Evolutionary conservation across 2,113 vertebrate species (phyloP).

Genomic region (Rostratula benghalensis): DNA sequence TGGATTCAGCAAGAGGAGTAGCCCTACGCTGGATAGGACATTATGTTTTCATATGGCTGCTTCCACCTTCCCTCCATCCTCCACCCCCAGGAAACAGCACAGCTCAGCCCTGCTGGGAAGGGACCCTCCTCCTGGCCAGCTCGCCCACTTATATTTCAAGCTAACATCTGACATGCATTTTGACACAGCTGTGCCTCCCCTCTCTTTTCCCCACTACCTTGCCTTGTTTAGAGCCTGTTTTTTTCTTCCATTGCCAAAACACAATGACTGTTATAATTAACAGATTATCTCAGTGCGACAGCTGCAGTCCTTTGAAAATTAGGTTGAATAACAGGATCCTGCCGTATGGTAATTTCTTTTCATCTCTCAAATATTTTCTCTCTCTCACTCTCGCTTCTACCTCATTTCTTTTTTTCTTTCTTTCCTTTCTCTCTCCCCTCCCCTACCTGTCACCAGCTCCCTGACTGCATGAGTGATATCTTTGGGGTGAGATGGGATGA

Average conservation of each 20-base stretch:
- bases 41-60: background rate
- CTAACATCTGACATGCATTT: slow-evolving; percentile 47
- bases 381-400: slow-evolving; percentile 39
- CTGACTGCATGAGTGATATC: slow-evolving; percentile 23
- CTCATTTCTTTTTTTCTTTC: slow-evolving; percentile 59
- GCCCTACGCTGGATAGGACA: background rate
- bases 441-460: slow-evolving; percentile 32
- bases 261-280: slow-evolving; percentile 85
- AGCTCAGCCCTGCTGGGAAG: background rate
- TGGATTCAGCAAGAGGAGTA: background rate
- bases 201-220: slow-evolving; percentile 52
- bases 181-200: slow-evolving; percentile 45
- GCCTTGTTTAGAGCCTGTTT: slow-evolving; percentile 71
- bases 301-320: slow-evolving; percentile 83
- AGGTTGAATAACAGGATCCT: slow-evolving; percentile 84
- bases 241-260: slow-evolving; percentile 77
- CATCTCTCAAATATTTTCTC: slow-evolving; percentile 72
- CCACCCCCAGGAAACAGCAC: background rate
- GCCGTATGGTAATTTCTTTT: slow-evolving; percentile 79
- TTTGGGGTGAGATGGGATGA: slow-evolving; percentile 5
- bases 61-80: background rate
- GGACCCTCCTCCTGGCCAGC: background rate
- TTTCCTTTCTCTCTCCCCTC: slow-evolving; percentile 15
- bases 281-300: slow-evolving; percentile 84
- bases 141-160: slow-evolving; percentile 26